phyloP scores from a whole-genome alignment of 64 coral and sea anemone genomes.

The Dendrophyllia cribrosa region DNA sequence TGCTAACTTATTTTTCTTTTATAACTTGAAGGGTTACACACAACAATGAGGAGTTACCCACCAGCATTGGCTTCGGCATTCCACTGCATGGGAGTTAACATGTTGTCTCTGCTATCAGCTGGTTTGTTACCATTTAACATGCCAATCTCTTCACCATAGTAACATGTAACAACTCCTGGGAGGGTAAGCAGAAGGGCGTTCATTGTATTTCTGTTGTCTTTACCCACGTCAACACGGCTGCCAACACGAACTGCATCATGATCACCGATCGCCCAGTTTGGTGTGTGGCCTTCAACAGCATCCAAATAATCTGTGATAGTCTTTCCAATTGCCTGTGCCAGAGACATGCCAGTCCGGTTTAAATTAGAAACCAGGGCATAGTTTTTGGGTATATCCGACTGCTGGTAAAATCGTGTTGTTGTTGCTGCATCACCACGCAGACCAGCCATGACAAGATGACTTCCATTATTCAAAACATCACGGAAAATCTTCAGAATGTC shows the following conservation, averaged over 20 bases:
- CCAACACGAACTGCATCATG: constrained; percentile 16
- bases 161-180: constrained; percentile 60
- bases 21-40: too few species aligned
- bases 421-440: constrained; percentile 26
- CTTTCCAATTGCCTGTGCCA: constrained; percentile 15
- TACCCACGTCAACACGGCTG: neutral
- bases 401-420: constrained; percentile 41
- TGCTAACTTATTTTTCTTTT: too few species aligned
- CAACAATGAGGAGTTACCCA: neutral
- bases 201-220: constrained; percentile 51
- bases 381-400: constrained; percentile 56
- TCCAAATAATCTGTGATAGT: constrained; percentile 61
- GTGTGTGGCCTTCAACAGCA: constrained; percentile 12
- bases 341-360: neutral
- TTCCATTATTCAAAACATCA: constrained; percentile 48
- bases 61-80: constrained; percentile 18
- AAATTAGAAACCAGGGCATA: constrained; percentile 44
- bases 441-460: constrained; percentile 25
- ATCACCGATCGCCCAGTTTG: constrained; percentile 65
- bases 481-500: constrained; percentile 67
- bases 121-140: constrained; percentile 30
- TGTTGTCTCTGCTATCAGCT: neutral
- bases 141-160: constrained; percentile 86
- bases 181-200: constrained; percentile 83
- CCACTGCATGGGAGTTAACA: constrained; percentile 75